These are phyloP conservation scores for Glaucopsyche alexis DNA, from an alignment of 2,888 invertebrate species.

Conservation along the genomic window DNA sequence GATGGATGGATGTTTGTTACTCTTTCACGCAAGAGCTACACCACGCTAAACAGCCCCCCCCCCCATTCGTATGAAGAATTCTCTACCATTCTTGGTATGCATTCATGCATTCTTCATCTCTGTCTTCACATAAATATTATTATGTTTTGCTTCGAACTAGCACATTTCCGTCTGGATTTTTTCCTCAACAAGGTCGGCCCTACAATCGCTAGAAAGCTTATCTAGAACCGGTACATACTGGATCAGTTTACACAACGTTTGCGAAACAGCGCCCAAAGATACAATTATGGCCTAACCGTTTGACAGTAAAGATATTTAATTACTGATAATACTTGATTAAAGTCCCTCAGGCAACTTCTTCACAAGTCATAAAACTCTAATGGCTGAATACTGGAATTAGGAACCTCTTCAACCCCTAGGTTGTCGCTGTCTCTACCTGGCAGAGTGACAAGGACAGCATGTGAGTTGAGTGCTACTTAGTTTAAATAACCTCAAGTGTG, in stretches of 20 bases:
- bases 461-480: too few relatives aligned
- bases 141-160: background rate
- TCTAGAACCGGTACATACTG: conserved; percentile 38
- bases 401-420: too few relatives aligned
- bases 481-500: too few relatives aligned
- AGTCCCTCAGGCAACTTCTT: background rate
- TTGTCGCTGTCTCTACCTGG: too few relatives aligned
- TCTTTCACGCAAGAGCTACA: too few relatives aligned
- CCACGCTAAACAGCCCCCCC: too few relatives aligned
- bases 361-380: background rate
- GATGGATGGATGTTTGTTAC: too few relatives aligned
- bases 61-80: too few relatives aligned
- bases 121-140: too few relatives aligned
- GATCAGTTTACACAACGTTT: conserved; percentile 37
- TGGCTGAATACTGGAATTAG: background rate
- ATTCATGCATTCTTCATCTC: too few relatives aligned
- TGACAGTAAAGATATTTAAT: conserved; percentile 13
- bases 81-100: too few relatives aligned
- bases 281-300: conserved; percentile 14
- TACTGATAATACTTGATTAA: background rate
- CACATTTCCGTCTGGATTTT: conserved; percentile 25
- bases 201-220: conserved; percentile 42
- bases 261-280: conserved; percentile 30
- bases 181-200: conserved; percentile 36
- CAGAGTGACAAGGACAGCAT: too few relatives aligned